phyloP scores from a whole-genome alignment of 2,797 vertebrate species.

The Schizopygopsis pylzovi region DNA sequence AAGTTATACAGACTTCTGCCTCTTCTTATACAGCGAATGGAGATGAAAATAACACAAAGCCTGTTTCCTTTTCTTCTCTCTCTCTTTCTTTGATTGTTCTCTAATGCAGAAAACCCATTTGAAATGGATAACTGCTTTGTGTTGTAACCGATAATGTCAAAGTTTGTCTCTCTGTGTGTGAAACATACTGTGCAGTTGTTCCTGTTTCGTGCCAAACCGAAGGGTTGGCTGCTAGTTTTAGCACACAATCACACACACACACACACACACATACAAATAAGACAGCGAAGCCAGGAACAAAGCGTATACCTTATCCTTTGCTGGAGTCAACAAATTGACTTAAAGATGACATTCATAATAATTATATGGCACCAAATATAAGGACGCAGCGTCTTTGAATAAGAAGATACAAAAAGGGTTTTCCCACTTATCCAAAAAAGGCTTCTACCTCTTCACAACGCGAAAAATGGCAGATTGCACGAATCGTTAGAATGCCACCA shows the following conservation, averaged over 20 bases:
- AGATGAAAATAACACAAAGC: conserved; percentile 88
- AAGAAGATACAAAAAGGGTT: conserved; percentile 81
- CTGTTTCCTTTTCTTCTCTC: conserved; percentile 81
- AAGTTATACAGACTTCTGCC: conserved; percentile 99
- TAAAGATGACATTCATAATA: conserved; percentile 91
- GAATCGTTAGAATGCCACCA: conserved; percentile 91
- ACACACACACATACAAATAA: conserved; percentile 78
- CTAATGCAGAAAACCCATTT: conserved; percentile 73
- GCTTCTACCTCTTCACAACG: conserved; percentile 99
- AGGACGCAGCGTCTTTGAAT: conserved; percentile 90
- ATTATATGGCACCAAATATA: conserved; percentile 97
- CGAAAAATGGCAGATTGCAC: conserved; percentile 96
- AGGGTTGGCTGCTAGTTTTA: conserved; percentile 88
- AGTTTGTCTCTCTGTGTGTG: conserved; percentile 87
- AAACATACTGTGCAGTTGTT: conserved; percentile 89
- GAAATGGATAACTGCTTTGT: conserved; percentile 82
- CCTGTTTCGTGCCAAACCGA: conserved; percentile 89
- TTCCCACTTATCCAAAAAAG: conserved; percentile 97
- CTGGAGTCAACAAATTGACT: conserved; percentile 94
- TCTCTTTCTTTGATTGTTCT: conserved; percentile 80
- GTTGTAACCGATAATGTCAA: conserved; percentile 83
- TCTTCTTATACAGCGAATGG: conserved; percentile 95
- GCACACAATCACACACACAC: conserved; percentile 70
- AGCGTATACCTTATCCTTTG: conserved; percentile 91
- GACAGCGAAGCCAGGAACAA: conserved; percentile 87